Evolutionary conservation across 2,113 vertebrate species (phyloP).

Genomic region (Ahaetulla prasina): DNA sequence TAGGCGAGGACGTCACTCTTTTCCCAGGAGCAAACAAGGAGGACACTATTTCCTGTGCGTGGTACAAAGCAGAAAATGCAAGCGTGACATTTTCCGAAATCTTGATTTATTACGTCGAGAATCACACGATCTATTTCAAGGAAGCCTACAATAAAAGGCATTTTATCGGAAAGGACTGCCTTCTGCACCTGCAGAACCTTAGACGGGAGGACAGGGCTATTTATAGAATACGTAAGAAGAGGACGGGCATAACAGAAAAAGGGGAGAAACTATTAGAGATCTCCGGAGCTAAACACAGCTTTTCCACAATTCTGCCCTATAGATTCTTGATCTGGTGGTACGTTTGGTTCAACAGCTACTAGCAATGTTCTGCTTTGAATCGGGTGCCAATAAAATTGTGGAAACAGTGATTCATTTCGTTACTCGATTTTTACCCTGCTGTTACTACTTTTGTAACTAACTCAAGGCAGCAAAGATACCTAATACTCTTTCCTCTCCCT

Average conservation of each 20-base stretch:
- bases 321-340: background rate
- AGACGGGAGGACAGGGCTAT: fast-evolving
- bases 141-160: background rate
- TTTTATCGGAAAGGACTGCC: background rate
- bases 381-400: background rate
- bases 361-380: background rate
- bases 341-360: background rate
- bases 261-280: background rate
- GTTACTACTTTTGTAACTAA: background rate
- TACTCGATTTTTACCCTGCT: background rate
- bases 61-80: background rate
- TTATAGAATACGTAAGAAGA: background rate
- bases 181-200: background rate
- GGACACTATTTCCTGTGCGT: background rate
- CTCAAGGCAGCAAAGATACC: background rate
- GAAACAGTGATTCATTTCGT: background rate
- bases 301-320: background rate
- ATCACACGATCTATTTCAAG: background rate
- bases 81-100: background rate
- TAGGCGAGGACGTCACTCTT: background rate
- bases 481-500: background rate
- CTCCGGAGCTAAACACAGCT: background rate
- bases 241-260: background rate
- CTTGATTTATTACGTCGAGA: background rate
- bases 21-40: background rate